These are phyloP conservation scores for Helicorthomorpha holstii DNA, from an alignment of 1,140 invertebrate species.

Conservation along the genomic window DNA sequence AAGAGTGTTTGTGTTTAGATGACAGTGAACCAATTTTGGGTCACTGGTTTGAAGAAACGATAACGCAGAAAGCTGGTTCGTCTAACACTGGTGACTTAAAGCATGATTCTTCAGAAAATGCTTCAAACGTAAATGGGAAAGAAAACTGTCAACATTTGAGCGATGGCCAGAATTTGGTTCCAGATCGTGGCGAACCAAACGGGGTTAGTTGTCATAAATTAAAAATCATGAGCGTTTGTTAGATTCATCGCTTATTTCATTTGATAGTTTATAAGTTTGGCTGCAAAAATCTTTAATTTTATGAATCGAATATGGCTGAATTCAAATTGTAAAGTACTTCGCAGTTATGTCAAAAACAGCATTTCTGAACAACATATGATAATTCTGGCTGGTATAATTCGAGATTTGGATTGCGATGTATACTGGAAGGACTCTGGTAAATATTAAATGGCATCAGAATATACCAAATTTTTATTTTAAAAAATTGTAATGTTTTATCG, in stretches of 20 bases:
- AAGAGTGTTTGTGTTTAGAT: constrained; percentile 25
- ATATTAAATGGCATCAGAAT: constrained; percentile 33
- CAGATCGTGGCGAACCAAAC: constrained; percentile 77
- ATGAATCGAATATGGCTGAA: constrained; percentile 49
- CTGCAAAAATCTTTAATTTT: constrained; percentile 57
- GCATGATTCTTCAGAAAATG: constrained; percentile 16
- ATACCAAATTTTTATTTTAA: not conserved
- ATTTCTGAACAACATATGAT: constrained; percentile 60
- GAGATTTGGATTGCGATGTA: constrained; percentile 69
- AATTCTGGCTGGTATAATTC: constrained; percentile 60
- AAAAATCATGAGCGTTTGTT: not conserved
- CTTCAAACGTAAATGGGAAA: not conserved
- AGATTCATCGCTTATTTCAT: constrained; percentile 7
- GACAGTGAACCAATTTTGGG: constrained; percentile 82
- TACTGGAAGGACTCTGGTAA: constrained; percentile 40
- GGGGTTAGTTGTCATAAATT: constrained; percentile 38
- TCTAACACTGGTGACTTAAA: constrained; percentile 25
- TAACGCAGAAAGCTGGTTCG: constrained; percentile 45
- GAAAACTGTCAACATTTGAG: constrained; percentile 14
- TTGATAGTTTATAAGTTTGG: constrained; percentile 54
- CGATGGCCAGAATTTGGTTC: constrained; percentile 40
- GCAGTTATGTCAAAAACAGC: constrained; percentile 38
- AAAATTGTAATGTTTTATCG: no score
- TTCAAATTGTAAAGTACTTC: constrained; percentile 37
- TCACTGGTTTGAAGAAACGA: constrained; percentile 79